Base-by-base conservation (phyloP, 2,113 vertebrate species). In the Anolis carolinensis region DNA sequence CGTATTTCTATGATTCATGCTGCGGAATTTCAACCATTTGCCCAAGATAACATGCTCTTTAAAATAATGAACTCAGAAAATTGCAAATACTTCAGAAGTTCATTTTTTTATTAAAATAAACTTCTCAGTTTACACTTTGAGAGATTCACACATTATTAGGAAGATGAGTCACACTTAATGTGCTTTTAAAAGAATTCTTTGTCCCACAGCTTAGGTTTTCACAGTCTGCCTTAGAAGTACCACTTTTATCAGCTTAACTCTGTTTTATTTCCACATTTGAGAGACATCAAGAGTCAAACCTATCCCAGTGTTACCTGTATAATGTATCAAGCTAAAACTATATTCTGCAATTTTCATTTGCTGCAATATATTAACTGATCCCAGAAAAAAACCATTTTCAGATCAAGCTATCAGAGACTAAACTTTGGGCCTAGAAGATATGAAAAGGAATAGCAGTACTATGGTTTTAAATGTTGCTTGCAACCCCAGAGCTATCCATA, bases 1-100 rank as follows among this genome's bases (percentile, higher is more conserved):
- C 39, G 73, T 81, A 0, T 67, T 14, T 83, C 55, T 77, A 1
- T 84, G 62, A 83, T 85, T 75, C 55, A 10, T 77, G 80, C 21
- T 85, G 36, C 88, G 52, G 86, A 83, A 75, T 86, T 65, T 86
- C 44, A 82, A n/a, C 71, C 76, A 68, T 81, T 86, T 86, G 71
- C 59, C 71, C 67, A 13, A 68, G 71, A 75, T 36, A 81, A 44
- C 76, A 52, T 39, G 50, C 71, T 76, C 76, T 82, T 16, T 36
- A 91, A 90, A 21, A 62, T 86, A 84, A 76, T 50, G 16, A 0
- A 21, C 11, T 82, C 4, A 13, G 86, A 86, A 80, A 71, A 90
- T 44, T 0, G 25, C n/a, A 4, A 39, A 2, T 81, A 34, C 77
- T 5, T 90, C 18, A 83, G 63, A 91, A 13, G 11, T 44, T 36